Evolutionary conservation across 2,888 invertebrate species (phyloP), one percentile per base, ranked within the genome.

Genomic region (Isoperla grammatica): DNA sequence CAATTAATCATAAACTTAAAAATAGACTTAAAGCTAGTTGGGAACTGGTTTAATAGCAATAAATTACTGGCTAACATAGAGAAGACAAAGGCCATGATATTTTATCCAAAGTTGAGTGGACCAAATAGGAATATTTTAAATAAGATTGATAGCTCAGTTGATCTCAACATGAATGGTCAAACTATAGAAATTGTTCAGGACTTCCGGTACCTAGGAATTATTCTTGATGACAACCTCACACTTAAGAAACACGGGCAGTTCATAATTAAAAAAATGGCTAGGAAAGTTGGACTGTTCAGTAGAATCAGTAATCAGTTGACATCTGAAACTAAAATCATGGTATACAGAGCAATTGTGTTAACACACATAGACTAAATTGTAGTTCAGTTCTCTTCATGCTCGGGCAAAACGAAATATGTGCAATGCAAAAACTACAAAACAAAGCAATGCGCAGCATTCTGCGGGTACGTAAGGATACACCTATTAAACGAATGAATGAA

Each of bases 41-140:
- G n/a, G n/a, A 13, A 40, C 6, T 55, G 55, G 55, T 13, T 55
- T 9, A 39, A 39, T 13, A 20, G n/a, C 13, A 55, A 55, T 42
- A 55, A 39, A 19, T 15, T 55, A 12, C 39, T 40, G 19, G 17
- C 40, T 17, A 43, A 55, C 40, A 17, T 42, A 15, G 19, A 11
- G 3, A 55, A 55, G 20, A 40, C 55, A 43, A 55, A 55, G 13
- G 13, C 17, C 40, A 35, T 37, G 17, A 9, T 43, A 13, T 6
- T 55, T n/a, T n/a, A n/a, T n/a, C n/a, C n/a, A n/a, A n/a, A n/a
- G n/a, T n/a, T n/a, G n/a, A n/a, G n/a, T n/a, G n/a, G n/a, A n/a
- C n/a, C n/a, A n/a, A n/a, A n/a, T n/a, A n/a, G n/a, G n/a, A n/a
- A n/a, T n/a, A n/a, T n/a, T n/a, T n/a, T n/a, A n/a, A n/a, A n/a